These are phyloP conservation scores for Etheostoma nigrum DNA, from an alignment of 2,797 vertebrate genomes.

Conservation along the genomic window DNA sequence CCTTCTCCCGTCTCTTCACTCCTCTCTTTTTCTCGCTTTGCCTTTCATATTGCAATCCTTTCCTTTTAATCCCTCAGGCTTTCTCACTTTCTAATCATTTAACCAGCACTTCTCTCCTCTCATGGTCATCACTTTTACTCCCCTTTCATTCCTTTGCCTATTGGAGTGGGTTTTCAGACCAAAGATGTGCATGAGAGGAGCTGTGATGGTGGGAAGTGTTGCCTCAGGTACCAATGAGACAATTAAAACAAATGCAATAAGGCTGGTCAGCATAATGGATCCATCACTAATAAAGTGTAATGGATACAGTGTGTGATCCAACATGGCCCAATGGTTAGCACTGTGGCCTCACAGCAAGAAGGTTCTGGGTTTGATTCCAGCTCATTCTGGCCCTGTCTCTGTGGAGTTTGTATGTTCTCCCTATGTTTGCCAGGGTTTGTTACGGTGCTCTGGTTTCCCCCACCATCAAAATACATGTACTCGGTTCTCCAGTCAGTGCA, in stretches of 20 bases:
- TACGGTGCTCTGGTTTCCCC: too few relatives aligned
- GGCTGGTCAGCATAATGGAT: not conserved
- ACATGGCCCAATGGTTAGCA: too few relatives aligned
- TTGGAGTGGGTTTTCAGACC: not conserved
- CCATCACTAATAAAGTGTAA: not conserved
- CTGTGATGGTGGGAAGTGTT: not conserved
- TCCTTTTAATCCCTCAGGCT: conserved; percentile 5
- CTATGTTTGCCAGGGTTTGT: too few relatives aligned
- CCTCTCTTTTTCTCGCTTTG: not conserved
- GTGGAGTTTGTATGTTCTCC: too few relatives aligned
- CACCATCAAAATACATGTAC: too few relatives aligned
- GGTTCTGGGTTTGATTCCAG: too few relatives aligned
- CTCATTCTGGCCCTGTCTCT: too few relatives aligned
- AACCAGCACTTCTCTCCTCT: not conserved
- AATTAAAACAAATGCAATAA: not conserved
- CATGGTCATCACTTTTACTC: not conserved
- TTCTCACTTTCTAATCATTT: conserved; percentile 9
- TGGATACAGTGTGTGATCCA: too few relatives aligned
- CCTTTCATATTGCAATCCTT: conserved; percentile 22
- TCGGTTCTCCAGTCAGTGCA: too few relatives aligned
- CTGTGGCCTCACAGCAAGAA: too few relatives aligned
- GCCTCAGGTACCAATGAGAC: not conserved
- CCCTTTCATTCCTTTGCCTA: not conserved
- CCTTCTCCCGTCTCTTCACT: conserved; percentile 3
- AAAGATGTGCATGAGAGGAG: not conserved